Evolutionary conservation across 1,140 invertebrate genomes (phyloP).

Genomic region (Drosophila tristis): DNA sequence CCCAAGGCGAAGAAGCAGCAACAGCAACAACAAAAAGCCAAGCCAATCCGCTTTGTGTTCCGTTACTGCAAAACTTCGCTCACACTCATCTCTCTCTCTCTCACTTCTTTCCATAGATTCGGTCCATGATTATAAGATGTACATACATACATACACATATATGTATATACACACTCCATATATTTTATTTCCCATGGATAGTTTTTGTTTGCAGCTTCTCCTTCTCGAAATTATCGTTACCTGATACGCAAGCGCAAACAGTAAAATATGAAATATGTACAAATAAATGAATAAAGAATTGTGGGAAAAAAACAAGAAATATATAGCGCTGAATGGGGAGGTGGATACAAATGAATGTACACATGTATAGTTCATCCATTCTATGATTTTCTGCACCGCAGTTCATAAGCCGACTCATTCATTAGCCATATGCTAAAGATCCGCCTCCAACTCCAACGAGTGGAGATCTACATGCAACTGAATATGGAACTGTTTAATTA

Average conservation of each 20-base stretch:
- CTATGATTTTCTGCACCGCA: conserved; percentile 22
- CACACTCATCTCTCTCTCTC: too few species aligned
- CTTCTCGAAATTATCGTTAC: conserved; percentile 28
- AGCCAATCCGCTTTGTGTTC: conserved; percentile 23
- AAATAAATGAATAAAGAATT: conserved; percentile 60
- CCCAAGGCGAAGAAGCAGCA: too few species aligned
- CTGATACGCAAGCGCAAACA: conserved; percentile 44
- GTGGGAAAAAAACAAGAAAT: conserved; percentile 58
- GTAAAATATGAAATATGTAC: conserved; percentile 2
- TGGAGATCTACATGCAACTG: conserved; percentile 28
- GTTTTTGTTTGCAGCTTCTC: conserved; percentile 54
- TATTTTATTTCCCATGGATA: conserved; percentile 64
- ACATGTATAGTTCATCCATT: too few species aligned
- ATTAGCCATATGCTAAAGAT: conserved; percentile 74
- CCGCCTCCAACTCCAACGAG: conserved; percentile 31
- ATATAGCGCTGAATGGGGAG: too few species aligned
- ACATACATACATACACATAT: conserved; percentile 16
- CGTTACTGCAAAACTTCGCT: conserved; percentile 32
- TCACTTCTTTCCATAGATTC: too few species aligned
- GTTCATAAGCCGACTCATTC: conserved; percentile 30
- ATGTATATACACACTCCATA: conserved; percentile 22
- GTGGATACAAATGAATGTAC: too few species aligned
- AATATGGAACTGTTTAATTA: conserved; percentile 72
- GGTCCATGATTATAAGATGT: conserved; percentile 40
- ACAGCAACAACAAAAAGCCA: not conserved